Base-by-base conservation (phyloP, 2,797 vertebrate species). In the Rhabdophis nuchalis region DNA sequence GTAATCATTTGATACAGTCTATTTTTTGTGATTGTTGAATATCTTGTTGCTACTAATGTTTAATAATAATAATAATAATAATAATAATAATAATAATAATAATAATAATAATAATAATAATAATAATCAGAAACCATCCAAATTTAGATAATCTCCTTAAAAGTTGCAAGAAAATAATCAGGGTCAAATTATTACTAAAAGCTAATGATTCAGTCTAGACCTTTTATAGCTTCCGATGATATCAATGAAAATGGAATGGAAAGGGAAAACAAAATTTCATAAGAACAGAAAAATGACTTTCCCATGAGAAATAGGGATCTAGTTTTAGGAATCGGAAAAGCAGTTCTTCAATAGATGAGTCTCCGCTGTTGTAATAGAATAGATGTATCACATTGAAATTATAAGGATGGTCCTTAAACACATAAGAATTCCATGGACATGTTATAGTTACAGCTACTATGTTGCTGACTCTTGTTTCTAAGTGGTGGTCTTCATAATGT, bases 81-180 rank as follows among this genome's bases (percentile, higher is more conserved):
- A n/a, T n/a, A n/a, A n/a, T n/a, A n/a, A 46, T 46, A 46, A 46
- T 46, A 46, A 46, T 25, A 5, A 11, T 72, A 72, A 77, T 41
- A 41, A 77, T 72, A 36, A 41, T 41, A 77, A 16, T 23, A 77
- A 10, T 1, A 68, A 72, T 36, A 72, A 72, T 77, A 36, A 77
- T 41, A 77, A 7, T 20, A 77, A 41, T 1, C 6, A 92, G 92
- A 91, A 89, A 58, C n/a, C 25, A n/a, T 89, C 25, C 77, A 85
- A 92, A 86, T 57, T 86, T 3, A 54, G 77, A 89, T 91, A 93
- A 52, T 92, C 46, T 88, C 94, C 14, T 60, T 52, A 92, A 95
- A 93, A 91, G 4, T 12, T 91, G 25, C 27, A 92, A n/a, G 85
- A 36, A 60, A 92, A 89, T 68, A 91, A 46, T 6, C 23, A 85